A percentile compares a stretch with the other conserved stretches of the same genome.
Conservation (phyloP, 37 sponge, comb jelly and placozoan species). For the Ephydatia muelleri region DNA sequence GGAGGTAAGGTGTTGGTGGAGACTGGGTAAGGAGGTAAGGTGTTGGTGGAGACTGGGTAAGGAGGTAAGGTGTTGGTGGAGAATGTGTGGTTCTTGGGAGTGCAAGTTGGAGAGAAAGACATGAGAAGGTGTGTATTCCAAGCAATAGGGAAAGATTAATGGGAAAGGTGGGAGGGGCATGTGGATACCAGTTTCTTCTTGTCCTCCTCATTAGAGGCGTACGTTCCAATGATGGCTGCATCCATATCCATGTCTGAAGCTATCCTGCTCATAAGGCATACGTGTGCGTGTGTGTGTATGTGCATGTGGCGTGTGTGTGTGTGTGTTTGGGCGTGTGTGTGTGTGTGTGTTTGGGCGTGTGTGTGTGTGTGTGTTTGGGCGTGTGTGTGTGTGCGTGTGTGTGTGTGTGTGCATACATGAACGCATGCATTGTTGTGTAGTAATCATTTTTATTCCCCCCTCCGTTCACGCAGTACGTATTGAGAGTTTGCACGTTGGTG, state of each 20-base stretch:
- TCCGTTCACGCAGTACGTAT: no score
- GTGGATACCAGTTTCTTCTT: background rate
- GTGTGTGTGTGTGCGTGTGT: conserved; percentile 7
- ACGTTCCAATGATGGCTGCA: background rate
- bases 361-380: no score
- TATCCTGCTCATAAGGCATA: background rate
- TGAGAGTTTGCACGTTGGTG: background rate
- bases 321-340: no score
- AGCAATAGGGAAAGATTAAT: background rate
- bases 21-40: no score
- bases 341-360: no score
- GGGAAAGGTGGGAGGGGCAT: background rate
- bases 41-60: no score
- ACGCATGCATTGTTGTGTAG: background rate
- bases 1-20: no score
- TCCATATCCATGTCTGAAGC: background rate
- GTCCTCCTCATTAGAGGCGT: background rate
- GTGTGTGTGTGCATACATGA: background rate
- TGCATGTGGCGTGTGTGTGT: background rate
- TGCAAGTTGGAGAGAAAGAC: no score
- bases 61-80: no score
- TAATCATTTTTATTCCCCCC: no score
- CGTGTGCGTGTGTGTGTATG: background rate
- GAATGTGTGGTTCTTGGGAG: no score
- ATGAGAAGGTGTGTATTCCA: background rate